Base-by-base conservation (phyloP, 2,888 invertebrate species). In the Lamellibrachia columna region DNA sequence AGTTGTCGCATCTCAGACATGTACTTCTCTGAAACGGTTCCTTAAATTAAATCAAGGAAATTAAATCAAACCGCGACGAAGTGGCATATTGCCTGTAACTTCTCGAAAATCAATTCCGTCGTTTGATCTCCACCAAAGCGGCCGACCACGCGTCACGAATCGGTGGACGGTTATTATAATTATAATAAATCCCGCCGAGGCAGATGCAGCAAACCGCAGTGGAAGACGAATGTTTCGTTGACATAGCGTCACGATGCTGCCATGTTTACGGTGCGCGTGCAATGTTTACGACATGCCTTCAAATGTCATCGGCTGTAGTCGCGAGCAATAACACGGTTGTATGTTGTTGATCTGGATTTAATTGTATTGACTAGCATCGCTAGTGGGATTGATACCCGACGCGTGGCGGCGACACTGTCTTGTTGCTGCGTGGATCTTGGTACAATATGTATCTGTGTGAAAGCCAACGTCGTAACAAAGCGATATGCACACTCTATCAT, bases 51-150 rank as follows among this genome's bases (percentile, higher is more conserved):
- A 75, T 75, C 75, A 6, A 75, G 22, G 75, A 75, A 75, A 11
- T 15, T 75, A 75, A 75, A 75, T 75, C 22, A 75, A 60, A 75
- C 75, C 6, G n/a, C 22, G n/a, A 22, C 75, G n/a, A 15, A 75
- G 22, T 75, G 75, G 55, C 55, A 55, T 55, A 55, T 55, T 7
- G 55, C 22, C 75, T 75, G 75, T 22, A 75, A 75, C 75, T 15
- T 75, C 6, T 22, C 22, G 75, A 75, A 75, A 22, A n/a, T 75
- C 75, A 75, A 75, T 75, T 75, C 15, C 75, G n/a, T n/a, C 75
- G 15, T 75, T 75, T 75, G 75, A 75, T 75, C 75, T 75, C 75
- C 75, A n/a, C 75, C 75, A 75, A 75, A 75, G 15, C 75, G n/a
- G 22, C n/a, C 15, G 15, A 6, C 22, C 75, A 3, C 22, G 6